Percentiles rank a stretch among this genome's conserved stretches.
Conservation (phyloP, 2,797 vertebrate species). For the Lates japonicus region DNA sequence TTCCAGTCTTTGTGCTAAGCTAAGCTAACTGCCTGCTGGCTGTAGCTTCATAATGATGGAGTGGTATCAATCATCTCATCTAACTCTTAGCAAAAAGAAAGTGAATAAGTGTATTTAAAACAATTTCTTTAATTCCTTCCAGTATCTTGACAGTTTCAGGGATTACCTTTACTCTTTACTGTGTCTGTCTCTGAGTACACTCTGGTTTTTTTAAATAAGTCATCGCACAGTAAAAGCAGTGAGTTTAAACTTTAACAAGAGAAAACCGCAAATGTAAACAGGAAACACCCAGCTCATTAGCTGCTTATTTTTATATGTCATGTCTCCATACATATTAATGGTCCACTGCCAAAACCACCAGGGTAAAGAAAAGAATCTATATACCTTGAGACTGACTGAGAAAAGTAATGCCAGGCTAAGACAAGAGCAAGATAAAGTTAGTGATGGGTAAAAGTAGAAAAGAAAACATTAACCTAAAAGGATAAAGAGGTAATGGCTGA, state of each 20-base stretch:
- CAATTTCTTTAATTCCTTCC: no score
- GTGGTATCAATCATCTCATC: neutral
- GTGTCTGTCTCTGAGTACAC: no score
- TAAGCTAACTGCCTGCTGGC: no score
- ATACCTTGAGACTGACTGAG: neutral
- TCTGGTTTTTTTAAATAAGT: neutral
- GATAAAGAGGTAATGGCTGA: neutral
- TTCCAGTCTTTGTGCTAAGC: no score
- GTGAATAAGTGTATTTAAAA: no score
- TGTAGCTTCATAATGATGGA: no score
- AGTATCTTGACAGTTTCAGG: no score
- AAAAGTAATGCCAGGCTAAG: neutral
- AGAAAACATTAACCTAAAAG: neutral
- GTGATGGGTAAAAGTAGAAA: neutral
- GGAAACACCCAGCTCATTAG: conserved; percentile 25
- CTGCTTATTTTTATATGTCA: conserved; percentile 22
- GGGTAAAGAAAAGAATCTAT: neutral
- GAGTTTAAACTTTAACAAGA: conserved; percentile 23
- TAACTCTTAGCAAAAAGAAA: no score
- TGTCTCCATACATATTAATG: conserved; percentile 7
- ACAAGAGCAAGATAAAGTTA: neutral
- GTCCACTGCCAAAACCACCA: conserved; percentile 11
- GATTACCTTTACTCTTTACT: no score
- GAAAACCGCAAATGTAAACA: conserved; percentile 28
- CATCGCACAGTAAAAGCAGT: neutral